Evolutionary conservation across 2,113 vertebrate species (phyloP), one percentile per base, ranked within the genome.

Genomic region (Elaphurus davidianus): DNA sequence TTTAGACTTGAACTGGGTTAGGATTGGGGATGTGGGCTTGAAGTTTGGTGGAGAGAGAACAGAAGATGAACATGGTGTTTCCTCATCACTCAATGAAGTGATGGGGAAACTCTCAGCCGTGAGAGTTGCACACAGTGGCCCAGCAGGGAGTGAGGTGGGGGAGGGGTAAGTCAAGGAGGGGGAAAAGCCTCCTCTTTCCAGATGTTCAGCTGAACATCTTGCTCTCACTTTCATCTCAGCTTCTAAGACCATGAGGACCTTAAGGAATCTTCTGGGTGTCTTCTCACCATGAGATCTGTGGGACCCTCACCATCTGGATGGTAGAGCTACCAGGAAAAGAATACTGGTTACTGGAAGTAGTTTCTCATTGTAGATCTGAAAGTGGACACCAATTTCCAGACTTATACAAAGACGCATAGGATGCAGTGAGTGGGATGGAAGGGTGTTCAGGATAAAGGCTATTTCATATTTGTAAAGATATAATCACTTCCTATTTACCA

Each of bases 401-500:
- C 33, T 82, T 83, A 23, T 12, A 55, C 23, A 95, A 76, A 82
- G 27, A 57, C 2, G 0, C 0, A 1, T 15, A 43, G 30, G 57
- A 21, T 33, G 17, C 25, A 59, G 54, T 28, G 12, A 15, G 21
- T 17, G 17, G 9, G 12, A 16, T 15, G 1, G 9, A 5, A 3
- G 16, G 21, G 9, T 40, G 8, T 91, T 95, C 83, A 40, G 45
- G 16, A 76, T 30, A 89, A 36, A 93, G 36, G 4, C n/a, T 52
- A 52, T 45, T 95, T n/a, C 15, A n/a, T 14, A 90, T 14, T 13
- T 71, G n/a, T 67, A 59, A 91, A 88, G 12, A 17, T 57, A 36
- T 5, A 57, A 25, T 88, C 45, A 36, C n/a, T 83, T 83, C 67
- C 52, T 43, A 43, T 82, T 90, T 96, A 78, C 19, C 16, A 71